Evolutionary conservation across 2,888 invertebrate genomes (phyloP).

Genomic region (Tupiocoris notatus): DNA sequence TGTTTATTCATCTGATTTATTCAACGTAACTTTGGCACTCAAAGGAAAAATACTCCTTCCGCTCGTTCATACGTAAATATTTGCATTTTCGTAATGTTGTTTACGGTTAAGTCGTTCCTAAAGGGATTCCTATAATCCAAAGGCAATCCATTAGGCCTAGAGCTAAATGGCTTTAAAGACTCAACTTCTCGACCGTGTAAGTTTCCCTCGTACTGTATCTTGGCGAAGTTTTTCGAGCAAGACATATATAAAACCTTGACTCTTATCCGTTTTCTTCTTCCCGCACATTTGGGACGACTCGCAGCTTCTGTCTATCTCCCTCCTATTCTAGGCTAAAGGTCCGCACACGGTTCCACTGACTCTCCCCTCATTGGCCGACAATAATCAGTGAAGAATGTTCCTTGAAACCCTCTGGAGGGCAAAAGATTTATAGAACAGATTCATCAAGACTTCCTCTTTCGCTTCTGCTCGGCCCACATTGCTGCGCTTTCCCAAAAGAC

Average conservation of each 20-base stretch:
- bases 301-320: background rate
- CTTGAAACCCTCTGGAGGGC: constrained; percentile 21
- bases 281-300: background rate
- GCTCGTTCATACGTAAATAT: too few species aligned
- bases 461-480: background rate
- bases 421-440: constrained; percentile 36
- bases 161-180: background rate
- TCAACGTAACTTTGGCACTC: too few species aligned
- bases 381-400: constrained; percentile 39
- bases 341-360: constrained; percentile 6
- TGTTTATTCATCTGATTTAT: too few species aligned
- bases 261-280: background rate
- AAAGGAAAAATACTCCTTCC: too few species aligned
- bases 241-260: constrained; percentile 21
- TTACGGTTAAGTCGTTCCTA: too few species aligned
- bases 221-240: background rate
- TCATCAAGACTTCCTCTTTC: constrained; percentile 24
- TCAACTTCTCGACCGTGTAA: background rate
- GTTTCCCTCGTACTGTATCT: background rate
- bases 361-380: constrained; percentile 33
- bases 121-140: too few species aligned
- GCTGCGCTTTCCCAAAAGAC: background rate
- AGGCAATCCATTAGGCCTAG: background rate
- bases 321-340: too few species aligned
- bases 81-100: too few species aligned